Percentiles rank a stretch among this genome's conserved stretches.
These are phyloP conservation scores for Actinia tenebrosa DNA, from an alignment of 64 coral and sea anemone species.

Conservation along the genomic window DNA sequence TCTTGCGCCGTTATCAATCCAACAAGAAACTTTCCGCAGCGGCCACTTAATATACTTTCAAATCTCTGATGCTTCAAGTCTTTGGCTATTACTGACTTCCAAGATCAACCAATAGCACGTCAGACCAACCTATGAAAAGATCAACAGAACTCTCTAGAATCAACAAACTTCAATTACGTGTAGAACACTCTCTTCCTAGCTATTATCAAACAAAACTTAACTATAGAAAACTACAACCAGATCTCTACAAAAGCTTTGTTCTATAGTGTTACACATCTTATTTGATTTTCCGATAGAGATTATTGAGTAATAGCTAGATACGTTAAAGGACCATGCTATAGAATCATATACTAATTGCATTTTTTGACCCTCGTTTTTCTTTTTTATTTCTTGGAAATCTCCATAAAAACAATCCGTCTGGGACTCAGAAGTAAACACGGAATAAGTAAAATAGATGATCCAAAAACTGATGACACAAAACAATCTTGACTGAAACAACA, in stretches of 20 bases:
- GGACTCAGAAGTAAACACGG: not conserved
- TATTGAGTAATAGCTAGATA: too few species aligned
- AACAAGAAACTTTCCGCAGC: not conserved
- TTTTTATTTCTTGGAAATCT: too few species aligned
- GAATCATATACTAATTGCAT: too few species aligned
- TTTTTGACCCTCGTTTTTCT: too few species aligned
- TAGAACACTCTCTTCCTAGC: not conserved
- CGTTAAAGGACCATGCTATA: too few species aligned
- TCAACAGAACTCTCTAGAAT: not conserved
- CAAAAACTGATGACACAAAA: too few species aligned
- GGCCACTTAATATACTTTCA: not conserved
- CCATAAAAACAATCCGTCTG: too few species aligned
- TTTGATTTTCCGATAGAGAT: not conserved
- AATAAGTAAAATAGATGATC: not conserved
- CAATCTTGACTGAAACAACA: not conserved
- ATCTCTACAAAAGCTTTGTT: not conserved
- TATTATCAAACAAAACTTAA: not conserved
- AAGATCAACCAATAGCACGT: not conserved
- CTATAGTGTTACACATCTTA: not conserved
- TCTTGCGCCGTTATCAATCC: not conserved
- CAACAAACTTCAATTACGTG: not conserved
- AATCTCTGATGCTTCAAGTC: not conserved
- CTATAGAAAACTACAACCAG: not conserved
- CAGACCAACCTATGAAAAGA: not conserved
- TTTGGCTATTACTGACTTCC: too few species aligned